Evolutionary conservation across 1,140 invertebrate genomes (phyloP).

Genomic region (Dermatophagoides farinae): DNA sequence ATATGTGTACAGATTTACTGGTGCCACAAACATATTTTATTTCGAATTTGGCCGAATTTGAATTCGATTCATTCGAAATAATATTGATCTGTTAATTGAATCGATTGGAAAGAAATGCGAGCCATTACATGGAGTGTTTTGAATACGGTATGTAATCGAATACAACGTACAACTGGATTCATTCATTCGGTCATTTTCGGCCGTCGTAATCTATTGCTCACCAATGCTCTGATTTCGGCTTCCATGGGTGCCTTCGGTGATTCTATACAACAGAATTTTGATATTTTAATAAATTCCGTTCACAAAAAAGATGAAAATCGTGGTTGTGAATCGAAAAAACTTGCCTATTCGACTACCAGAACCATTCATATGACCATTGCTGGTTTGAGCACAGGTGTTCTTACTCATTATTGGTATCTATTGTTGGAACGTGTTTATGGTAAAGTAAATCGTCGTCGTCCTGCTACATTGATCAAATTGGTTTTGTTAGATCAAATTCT

Average conservation of each 20-base stretch:
- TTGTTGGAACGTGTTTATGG: conserved; percentile 42
- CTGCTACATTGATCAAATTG: conserved; percentile 54
- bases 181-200: conserved; percentile 16
- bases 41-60: no score
- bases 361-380: conserved; percentile 56
- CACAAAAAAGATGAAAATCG: not conserved
- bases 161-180: not conserved
- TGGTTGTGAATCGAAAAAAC: not conserved
- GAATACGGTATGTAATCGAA: not conserved
- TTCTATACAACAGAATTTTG: conserved; percentile 59
- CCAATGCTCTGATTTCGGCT: conserved; percentile 62
- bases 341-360: conserved; percentile 27
- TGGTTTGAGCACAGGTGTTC: conserved; percentile 46
- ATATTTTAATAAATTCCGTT: conserved; percentile 32
- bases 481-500: conserved; percentile 66
- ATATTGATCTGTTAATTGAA: no score
- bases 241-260: conserved; percentile 54
- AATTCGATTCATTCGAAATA: no score
- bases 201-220: conserved; percentile 41
- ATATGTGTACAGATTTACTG: no score
- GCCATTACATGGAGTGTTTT: no score
- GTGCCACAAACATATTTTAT: no score
- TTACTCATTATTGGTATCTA: conserved; percentile 36
- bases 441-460: conserved; percentile 35
- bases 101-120: no score